phyloP scores from a whole-genome alignment of 2,888 invertebrate species.

The Geotrupes spiniger region DNA sequence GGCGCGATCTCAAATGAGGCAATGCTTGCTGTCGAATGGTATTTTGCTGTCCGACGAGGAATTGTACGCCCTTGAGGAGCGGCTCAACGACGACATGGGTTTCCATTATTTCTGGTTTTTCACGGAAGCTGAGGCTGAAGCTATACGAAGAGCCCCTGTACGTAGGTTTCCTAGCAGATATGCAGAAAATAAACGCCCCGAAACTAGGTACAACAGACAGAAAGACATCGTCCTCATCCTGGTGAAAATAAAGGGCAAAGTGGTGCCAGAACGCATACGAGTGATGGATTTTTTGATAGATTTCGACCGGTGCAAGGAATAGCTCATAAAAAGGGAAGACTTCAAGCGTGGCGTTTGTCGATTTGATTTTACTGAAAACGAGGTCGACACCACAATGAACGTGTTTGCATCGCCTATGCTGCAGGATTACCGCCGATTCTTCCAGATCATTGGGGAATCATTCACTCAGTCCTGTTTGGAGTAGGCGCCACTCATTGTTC shows the following conservation, averaged over 20 bases:
- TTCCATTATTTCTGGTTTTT: conserved; percentile 72
- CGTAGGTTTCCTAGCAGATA: conserved; percentile 43
- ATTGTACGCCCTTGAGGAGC: conserved; percentile 64
- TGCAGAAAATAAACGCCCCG: conserved; percentile 45
- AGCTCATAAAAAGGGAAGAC: conserved; percentile 62
- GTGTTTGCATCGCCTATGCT: conserved; percentile 66
- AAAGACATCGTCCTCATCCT: conserved; percentile 68
- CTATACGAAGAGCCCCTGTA: conserved; percentile 48
- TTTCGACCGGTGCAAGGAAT: conserved; percentile 64
- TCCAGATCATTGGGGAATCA: conserved; percentile 65
- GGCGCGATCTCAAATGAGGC: conserved; percentile 65
- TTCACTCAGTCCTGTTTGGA: conserved; percentile 64
- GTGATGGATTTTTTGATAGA: conserved; percentile 65
- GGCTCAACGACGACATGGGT: conserved; percentile 72
- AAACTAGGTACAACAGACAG: conserved; percentile 44
- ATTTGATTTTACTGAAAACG: conserved; percentile 63
- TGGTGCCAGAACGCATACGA: conserved; percentile 64
- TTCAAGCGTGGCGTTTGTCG: conserved; percentile 69
- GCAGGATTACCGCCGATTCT: conserved; percentile 69
- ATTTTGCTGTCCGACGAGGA: conserved; percentile 66
- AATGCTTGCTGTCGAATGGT: conserved; percentile 65
- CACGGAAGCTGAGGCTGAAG: conserved; percentile 58
- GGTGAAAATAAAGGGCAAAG: conserved; percentile 72
- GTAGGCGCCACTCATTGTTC: conserved; percentile 65
- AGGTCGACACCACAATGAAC: conserved; percentile 69